Evolutionary conservation across 2,797 vertebrate genomes (phyloP).

Genomic region (Calcarius lapponicus): DNA sequence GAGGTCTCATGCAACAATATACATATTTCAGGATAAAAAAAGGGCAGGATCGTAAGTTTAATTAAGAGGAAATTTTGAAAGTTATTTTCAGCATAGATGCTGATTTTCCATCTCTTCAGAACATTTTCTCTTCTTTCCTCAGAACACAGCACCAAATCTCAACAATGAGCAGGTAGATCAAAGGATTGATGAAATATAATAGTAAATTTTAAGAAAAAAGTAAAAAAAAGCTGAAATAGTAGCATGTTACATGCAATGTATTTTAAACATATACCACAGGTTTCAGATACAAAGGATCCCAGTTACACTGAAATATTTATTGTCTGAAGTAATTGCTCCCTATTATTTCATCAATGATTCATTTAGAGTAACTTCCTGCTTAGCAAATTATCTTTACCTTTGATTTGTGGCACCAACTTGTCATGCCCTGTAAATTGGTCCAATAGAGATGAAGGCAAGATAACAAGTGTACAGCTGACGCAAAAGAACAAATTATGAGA

Average conservation of each 20-base stretch:
- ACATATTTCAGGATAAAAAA: background rate
- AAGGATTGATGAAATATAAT: background rate
- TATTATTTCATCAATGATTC: constrained; percentile 22
- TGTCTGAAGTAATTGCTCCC: background rate
- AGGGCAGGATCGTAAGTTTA: background rate
- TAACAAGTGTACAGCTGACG: background rate
- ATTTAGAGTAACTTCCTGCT: constrained; percentile 32
- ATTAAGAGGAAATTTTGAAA: background rate
- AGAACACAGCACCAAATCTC: background rate
- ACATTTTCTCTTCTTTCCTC: background rate
- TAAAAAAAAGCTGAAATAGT: background rate
- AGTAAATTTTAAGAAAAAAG: background rate
- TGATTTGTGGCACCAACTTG: background rate
- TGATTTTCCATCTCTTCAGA: background rate
- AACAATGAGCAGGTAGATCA: background rate
- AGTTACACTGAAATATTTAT: background rate
- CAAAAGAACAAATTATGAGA: background rate
- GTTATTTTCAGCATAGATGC: background rate
- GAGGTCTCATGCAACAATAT: background rate
- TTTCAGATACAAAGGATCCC: background rate
- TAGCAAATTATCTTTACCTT: background rate
- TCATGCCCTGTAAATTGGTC: background rate
- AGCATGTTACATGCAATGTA: background rate
- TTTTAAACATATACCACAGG: background rate
- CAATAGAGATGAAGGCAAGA: background rate